A percentile compares a stretch with the other conserved stretches of the same genome.
Evolutionary conservation across 1,140 invertebrate species (phyloP).

Genomic region (Drosophila nigromelanica): DNA sequence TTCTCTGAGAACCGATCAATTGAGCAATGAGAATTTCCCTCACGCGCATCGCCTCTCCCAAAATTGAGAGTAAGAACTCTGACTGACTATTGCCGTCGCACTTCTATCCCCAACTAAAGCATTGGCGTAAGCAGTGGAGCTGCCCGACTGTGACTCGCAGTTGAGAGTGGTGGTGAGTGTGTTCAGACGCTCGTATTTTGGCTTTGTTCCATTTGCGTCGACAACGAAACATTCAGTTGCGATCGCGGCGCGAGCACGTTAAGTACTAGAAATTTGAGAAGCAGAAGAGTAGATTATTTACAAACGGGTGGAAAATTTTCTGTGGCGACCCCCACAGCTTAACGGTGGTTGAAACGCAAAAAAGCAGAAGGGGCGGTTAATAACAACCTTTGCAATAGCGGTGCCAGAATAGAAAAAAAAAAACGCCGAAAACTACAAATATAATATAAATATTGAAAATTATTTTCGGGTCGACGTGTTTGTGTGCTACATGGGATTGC

Average conservation of each 20-base stretch:
- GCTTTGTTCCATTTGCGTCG: conserved; percentile 63
- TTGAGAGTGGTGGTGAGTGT: conserved; percentile 26
- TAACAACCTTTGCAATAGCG: conserved; percentile 19
- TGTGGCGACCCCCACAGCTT: conserved; percentile 34
- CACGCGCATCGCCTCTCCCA: conserved; percentile 3
- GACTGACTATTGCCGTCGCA: conserved; percentile 30
- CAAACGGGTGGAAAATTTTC: conserved; percentile 77
- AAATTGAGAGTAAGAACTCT: conserved; percentile 29
- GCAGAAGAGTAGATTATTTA: conserved; percentile 27
- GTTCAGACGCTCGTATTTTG: conserved; percentile 34
- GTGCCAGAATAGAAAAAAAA: conserved; percentile 17
- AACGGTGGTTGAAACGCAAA: conserved; percentile 67
- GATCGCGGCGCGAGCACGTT: conserved; percentile 70
- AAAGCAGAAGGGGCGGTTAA: conserved; percentile 26
- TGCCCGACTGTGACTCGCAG: conserved; percentile 9
- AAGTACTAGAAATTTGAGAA: conserved; percentile 48
- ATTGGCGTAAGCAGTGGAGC: conserved; percentile 33
- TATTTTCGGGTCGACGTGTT: not conserved
- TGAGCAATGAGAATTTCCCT: conserved; percentile 14
- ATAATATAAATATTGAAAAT: not conserved
- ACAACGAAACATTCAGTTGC: conserved; percentile 62
- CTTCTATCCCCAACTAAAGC: not conserved
- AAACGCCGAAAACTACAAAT: not conserved
- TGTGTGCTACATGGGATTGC: conserved; percentile 8
- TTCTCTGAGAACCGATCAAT: conserved; percentile 34